Conservation (phyloP, 2,797 vertebrate genomes). For the Crenuchus spilurus region DNA sequence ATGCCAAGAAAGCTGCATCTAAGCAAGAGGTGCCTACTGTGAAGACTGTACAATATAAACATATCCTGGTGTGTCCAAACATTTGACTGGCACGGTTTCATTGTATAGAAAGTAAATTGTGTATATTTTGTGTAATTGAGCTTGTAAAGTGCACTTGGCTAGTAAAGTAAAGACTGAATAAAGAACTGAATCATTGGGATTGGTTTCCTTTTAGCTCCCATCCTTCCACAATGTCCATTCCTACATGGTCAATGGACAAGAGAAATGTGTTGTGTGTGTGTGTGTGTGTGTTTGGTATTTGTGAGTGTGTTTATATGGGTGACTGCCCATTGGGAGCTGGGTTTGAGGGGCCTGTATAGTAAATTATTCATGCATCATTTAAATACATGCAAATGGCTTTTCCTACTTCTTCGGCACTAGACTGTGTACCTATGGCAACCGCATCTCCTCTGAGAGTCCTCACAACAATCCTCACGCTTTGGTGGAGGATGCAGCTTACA, state of each 20-base stretch:
- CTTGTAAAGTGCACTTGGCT: not conserved
- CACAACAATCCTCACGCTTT: not conserved
- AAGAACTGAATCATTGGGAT: slow-evolving; percentile 36
- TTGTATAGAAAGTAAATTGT: too few species aligned
- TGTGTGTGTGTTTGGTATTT: slow-evolving; percentile 44
- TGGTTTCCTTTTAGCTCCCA: slow-evolving; percentile 52
- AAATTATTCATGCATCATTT: slow-evolving; percentile 84
- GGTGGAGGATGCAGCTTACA: slow-evolving; percentile 8
- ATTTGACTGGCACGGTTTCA: too few species aligned
- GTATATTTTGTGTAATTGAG: too few species aligned
- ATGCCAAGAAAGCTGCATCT: too few species aligned
- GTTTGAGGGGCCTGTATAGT: slow-evolving; percentile 69
- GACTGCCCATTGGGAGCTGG: slow-evolving; percentile 68
- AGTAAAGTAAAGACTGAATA: not conserved
- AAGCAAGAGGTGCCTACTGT: too few species aligned
- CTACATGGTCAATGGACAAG: slow-evolving; percentile 57
- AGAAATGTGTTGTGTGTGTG: slow-evolving; percentile 25
- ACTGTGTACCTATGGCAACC: slow-evolving; percentile 83
- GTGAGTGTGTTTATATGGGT: slow-evolving; percentile 51
- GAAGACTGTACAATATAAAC: too few species aligned
- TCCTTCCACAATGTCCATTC: slow-evolving; percentile 64
- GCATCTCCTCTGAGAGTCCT: slow-evolving; percentile 66
- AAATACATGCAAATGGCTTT: slow-evolving; percentile 83
- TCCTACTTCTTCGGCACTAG: slow-evolving; percentile 68
- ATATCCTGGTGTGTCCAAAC: too few species aligned